These are phyloP conservation scores for Anoura caudifer DNA, from an alignment of 2,113 vertebrate species.

Conservation along the genomic window DNA sequence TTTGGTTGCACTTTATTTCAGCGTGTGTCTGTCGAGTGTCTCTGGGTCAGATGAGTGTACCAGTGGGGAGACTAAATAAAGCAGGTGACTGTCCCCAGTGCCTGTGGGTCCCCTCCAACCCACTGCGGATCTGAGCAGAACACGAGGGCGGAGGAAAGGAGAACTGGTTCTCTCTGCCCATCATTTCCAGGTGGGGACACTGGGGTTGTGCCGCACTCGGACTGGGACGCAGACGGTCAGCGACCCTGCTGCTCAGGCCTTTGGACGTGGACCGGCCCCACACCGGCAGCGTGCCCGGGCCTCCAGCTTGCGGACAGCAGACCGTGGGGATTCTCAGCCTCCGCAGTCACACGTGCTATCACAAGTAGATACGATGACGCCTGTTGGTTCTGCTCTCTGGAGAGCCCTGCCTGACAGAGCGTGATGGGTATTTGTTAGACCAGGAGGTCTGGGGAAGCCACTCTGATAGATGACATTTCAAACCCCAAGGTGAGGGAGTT, in stretches of 20 bases:
- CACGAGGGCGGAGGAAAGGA: background rate
- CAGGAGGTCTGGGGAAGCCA: background rate
- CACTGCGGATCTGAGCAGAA: background rate
- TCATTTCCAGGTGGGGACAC: background rate
- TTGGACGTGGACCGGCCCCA: fast-evolving
- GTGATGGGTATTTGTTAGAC: background rate
- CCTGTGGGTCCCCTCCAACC: background rate
- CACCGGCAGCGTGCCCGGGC: background rate
- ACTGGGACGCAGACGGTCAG: fast-evolving
- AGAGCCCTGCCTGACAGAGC: background rate
- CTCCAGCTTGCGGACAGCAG: background rate
- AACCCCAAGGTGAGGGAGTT: no score
- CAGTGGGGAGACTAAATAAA: background rate
- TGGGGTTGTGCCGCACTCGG: background rate
- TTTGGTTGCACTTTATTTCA: background rate
- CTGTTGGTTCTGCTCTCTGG: background rate
- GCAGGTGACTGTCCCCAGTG: background rate
- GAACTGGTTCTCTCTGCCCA: background rate
- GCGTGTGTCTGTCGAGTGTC: background rate
- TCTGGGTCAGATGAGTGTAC: background rate
- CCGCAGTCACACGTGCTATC: background rate
- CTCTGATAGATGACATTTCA: background rate
- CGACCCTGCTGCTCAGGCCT: fast-evolving
- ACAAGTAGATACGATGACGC: fast-evolving
- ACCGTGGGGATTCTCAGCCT: background rate